Evolutionary conservation across 2,888 invertebrate species (phyloP).

Genomic region (Crioceris asparagi): DNA sequence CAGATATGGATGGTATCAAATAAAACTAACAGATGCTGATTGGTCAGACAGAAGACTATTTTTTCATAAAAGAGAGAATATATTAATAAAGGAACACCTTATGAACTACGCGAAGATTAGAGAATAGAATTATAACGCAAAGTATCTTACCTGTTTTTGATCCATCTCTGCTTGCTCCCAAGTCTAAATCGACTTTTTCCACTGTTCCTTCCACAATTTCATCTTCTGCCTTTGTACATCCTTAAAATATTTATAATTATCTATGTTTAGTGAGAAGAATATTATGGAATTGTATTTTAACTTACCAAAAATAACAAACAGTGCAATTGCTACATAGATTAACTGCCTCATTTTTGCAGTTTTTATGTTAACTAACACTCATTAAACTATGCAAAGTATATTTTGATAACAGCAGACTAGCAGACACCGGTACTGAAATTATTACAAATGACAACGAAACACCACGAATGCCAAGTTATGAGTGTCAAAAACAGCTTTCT

Average conservation of each 20-base stretch:
- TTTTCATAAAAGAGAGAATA: slow-evolving; percentile 40
- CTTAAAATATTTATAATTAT: slow-evolving; percentile 26
- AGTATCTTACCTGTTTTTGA: slow-evolving; percentile 68
- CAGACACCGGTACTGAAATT: too few relatives aligned
- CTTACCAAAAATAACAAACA: slow-evolving; percentile 30
- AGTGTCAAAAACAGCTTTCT: slow-evolving; percentile 10
- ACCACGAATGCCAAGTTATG: slow-evolving; percentile 9
- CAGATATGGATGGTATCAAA: slow-evolving; percentile 40
- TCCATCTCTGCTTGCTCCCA: slow-evolving; percentile 77
- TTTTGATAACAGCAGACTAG: too few relatives aligned
- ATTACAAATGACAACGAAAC: slow-evolving; percentile 11
- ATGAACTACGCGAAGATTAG: slow-evolving; percentile 33
- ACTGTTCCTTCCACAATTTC: slow-evolving; percentile 41
- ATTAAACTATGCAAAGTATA: slow-evolving; percentile 7
- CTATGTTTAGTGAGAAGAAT: slow-evolving; percentile 2
- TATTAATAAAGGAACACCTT: slow-evolving; percentile 31
- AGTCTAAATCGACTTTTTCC: slow-evolving; percentile 62
- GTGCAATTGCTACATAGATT: slow-evolving; percentile 25
- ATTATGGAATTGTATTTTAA: slow-evolving; percentile 8
- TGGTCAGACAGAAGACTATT: slow-evolving; percentile 31
- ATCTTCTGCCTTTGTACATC: slow-evolving; percentile 37
- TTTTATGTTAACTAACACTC: slow-evolving; percentile 8
- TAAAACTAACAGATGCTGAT: slow-evolving; percentile 23
- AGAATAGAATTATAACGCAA: slow-evolving; percentile 13
- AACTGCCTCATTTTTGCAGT: slow-evolving; percentile 31